phyloP scores from a whole-genome alignment of 2,797 vertebrate species.

The Falco berigora region DNA sequence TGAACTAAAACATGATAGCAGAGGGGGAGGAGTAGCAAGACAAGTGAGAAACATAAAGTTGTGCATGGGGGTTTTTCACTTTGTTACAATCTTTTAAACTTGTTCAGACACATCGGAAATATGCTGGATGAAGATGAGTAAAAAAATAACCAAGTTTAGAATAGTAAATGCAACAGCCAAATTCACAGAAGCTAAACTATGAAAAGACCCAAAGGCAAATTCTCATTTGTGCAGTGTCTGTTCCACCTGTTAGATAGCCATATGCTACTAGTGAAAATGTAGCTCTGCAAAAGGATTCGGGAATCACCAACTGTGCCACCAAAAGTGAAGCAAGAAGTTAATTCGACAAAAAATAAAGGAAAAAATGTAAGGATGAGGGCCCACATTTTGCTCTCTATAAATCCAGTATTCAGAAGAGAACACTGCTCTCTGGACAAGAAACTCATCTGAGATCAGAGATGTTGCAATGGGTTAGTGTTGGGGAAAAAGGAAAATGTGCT shows the following conservation, averaged over 20 bases:
- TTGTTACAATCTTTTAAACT: neutral
- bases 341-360: neutral
- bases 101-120: neutral
- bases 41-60: neutral
- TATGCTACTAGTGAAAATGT: constrained; percentile 28
- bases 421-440: neutral
- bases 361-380: neutral
- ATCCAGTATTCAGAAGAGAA: neutral
- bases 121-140: neutral
- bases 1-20: neutral
- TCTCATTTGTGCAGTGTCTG: neutral
- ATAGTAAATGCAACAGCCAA: constrained; percentile 14
- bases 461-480: neutral
- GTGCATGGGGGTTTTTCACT: neutral
- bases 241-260: constrained; percentile 53
- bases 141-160: neutral
- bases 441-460: neutral
- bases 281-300: constrained; percentile 9
- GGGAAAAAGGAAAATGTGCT: neutral
- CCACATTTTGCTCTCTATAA: neutral
- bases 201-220: constrained; percentile 51
- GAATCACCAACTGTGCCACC: neutral
- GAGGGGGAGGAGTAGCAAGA: neutral
- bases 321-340: neutral
- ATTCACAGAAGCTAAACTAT: constrained; percentile 20